These are phyloP conservation scores for Numenius arquata DNA, from an alignment of 2,113 vertebrate genomes.

Conservation along the genomic window DNA sequence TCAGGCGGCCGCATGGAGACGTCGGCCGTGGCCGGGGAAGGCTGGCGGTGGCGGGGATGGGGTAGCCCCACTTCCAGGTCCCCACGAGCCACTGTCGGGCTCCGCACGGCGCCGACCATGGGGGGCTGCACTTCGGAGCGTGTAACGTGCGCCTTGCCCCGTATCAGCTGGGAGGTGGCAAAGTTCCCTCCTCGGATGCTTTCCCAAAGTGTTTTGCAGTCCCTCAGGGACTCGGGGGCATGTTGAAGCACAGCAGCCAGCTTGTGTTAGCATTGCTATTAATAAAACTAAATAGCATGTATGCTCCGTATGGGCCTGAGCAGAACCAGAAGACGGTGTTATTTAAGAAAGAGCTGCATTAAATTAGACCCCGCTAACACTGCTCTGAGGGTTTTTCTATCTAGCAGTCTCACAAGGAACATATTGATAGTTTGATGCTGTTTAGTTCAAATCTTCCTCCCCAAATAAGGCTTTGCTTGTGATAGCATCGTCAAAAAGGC, in stretches of 20 bases:
- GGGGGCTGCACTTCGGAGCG: neutral
- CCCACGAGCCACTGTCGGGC: rapidly evolving
- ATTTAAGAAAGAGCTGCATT: neutral
- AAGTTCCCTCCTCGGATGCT: neutral
- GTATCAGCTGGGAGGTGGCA: neutral
- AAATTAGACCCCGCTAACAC: neutral
- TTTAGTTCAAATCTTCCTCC: neutral
- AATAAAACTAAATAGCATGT: neutral
- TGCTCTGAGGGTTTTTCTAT: neutral
- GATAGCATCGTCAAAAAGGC: conserved; percentile 14
- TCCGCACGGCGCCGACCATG: neutral
- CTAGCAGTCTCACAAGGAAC: neutral
- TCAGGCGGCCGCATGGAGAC: neutral
- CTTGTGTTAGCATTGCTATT: neutral
- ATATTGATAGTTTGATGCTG: neutral
- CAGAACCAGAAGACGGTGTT: neutral
- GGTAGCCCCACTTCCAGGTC: neutral
- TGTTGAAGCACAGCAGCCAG: neutral
- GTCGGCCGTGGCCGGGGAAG: neutral
- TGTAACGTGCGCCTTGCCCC: rapidly evolving
- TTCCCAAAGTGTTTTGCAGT: neutral
- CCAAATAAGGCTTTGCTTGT: neutral
- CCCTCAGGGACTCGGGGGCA: neutral
- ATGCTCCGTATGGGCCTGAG: neutral
- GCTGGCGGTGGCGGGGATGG: neutral